Conservation (phyloP, 1,140 invertebrate genomes). For the Chironomus tepperi region DNA sequence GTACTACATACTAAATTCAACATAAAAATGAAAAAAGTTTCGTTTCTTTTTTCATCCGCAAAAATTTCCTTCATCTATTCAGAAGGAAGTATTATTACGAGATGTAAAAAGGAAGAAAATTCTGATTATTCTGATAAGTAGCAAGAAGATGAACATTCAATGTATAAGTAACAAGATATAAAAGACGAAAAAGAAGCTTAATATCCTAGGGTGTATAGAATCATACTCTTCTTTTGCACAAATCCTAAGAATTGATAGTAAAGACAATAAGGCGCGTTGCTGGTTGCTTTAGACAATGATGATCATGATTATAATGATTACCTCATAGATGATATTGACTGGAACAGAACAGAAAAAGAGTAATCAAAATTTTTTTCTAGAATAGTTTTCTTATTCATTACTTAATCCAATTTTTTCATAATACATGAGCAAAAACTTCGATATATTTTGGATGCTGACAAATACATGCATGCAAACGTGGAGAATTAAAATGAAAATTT, state of each 20-base stretch:
- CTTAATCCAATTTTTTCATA: not conserved
- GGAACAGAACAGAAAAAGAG: not conserved
- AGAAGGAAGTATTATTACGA: not conserved
- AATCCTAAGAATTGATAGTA: conserved; percentile 17
- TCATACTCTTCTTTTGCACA: not conserved
- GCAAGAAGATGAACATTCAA: not conserved
- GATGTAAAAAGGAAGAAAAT: not conserved
- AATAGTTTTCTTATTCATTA: not conserved
- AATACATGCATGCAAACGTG: no score
- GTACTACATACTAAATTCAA: not conserved
- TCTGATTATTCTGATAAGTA: not conserved
- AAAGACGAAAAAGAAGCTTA: not conserved
- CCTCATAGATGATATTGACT: no score
- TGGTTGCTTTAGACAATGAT: not conserved
- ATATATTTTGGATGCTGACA: not conserved
- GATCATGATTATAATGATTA: not conserved
- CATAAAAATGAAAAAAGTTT: conserved; percentile 1
- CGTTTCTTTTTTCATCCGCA: not conserved
- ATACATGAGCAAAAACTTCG: not conserved
- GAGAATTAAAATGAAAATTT: no score
- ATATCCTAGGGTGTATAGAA: not conserved
- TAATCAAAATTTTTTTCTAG: not conserved
- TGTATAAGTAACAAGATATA: not conserved
- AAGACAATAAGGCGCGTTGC: conserved; percentile 21
- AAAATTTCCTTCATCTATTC: not conserved